These are phyloP conservation scores for Nicator chloris DNA, from an alignment of 2,113 vertebrate species.

Conservation along the genomic window DNA sequence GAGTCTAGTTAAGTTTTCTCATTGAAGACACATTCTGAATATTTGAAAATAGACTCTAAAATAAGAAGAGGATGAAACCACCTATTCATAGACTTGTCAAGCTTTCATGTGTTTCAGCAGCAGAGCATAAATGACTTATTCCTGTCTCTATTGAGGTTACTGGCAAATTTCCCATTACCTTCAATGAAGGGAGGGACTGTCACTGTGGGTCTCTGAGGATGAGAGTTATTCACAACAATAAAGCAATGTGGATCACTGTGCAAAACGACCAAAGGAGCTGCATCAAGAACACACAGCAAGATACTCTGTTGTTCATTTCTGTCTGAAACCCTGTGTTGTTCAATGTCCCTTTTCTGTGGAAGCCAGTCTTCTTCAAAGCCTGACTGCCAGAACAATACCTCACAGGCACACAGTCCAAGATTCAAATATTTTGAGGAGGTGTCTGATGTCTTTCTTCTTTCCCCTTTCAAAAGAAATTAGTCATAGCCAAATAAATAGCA, in stretches of 20 bases:
- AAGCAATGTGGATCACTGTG: background rate
- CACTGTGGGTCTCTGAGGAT: background rate
- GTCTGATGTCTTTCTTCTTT: background rate
- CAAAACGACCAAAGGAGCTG: background rate
- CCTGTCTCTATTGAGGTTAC: background rate
- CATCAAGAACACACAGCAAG: background rate
- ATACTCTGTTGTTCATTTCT: background rate
- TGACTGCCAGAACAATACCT: background rate
- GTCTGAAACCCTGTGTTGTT: background rate
- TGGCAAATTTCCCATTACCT: background rate
- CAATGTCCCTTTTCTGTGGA: background rate
- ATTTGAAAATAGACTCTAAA: background rate
- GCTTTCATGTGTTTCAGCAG: background rate
- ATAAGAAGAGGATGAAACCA: background rate
- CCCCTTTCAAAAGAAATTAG: background rate
- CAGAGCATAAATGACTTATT: conserved; percentile 8
- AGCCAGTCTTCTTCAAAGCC: background rate
- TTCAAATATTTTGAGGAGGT: background rate
- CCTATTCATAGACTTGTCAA: background rate
- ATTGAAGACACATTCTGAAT: background rate
- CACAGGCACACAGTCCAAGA: background rate
- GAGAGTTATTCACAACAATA: background rate
- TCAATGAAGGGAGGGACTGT: background rate
- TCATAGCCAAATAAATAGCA: background rate
- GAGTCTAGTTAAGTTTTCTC: background rate